Evolutionary conservation across 2,113 vertebrate genomes (phyloP), one percentile per base, ranked within the genome.

Genomic region (Calidris pugnax): DNA sequence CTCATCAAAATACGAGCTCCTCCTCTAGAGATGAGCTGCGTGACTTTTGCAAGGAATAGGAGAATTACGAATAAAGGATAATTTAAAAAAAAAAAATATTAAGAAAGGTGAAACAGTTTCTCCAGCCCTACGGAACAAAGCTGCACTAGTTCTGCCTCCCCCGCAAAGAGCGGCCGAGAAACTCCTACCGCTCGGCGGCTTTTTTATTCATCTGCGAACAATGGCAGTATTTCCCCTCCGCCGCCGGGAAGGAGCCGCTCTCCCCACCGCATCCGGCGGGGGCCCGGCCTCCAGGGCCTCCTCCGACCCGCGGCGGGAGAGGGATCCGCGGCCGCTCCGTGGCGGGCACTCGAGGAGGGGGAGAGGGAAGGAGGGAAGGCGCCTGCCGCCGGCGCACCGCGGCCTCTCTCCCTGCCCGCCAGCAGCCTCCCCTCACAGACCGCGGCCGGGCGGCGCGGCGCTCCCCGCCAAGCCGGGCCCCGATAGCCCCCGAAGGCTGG

Each of bases 151-250:
- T 82, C 88, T n/a, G 37, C 87, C 77, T 93, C 87, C 78, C 78
- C 87, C 56, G 62, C 90, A 59, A 71, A 53, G 48, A 67, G 60
- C 47, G 51, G 41, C n/a, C 60, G 41, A 76, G n/a, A 28, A 81
- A 19, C 77, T 57, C 73, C 56, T 47, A 67, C 77, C 32, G 56
- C 80, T 94, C 92, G 59, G 80, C 56, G 32, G 76, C 71, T 89
- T 88, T 71, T 91, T 91, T 32, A 71, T 55, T 55, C 56, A 9
- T 27, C 47, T 66, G 41, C 86, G 72, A 92, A 97, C 95, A 97
- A 96, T 93, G 73, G 95, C 92, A 78, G 87, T 2, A 22, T 22
- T 77, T 68, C 75, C 87, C 74, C 72, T 18, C 32, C 4, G 60
- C 76, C 53, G 47, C 77, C 66, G 78, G 55, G 68, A 74, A 66